A percentile compares a stretch with the other conserved stretches of the same genome.
Evolutionary conservation across 1,140 invertebrate genomes (phyloP).

Genomic region (Panagrolaimus sp.): DNA sequence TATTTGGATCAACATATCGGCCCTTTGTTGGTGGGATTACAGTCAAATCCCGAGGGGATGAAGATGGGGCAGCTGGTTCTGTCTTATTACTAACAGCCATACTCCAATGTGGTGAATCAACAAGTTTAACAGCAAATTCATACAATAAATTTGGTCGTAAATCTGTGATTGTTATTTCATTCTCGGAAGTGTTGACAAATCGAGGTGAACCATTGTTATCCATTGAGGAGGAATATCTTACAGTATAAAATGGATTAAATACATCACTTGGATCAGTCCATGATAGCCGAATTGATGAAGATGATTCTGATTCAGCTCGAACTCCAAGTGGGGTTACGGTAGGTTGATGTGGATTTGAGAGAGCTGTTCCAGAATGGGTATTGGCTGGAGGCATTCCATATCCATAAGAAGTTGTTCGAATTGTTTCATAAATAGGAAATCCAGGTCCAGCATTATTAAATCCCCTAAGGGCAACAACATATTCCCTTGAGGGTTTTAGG

Average conservation of each 20-base stretch:
- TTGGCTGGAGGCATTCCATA: slow-evolving; percentile 17
- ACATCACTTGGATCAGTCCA: slow-evolving; percentile 81
- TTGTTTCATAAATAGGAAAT: slow-evolving; percentile 80
- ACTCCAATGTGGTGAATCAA: slow-evolving; percentile 50
- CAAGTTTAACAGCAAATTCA: slow-evolving; percentile 76
- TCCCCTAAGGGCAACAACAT: slow-evolving; percentile 86
- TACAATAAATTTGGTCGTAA: slow-evolving; percentile 85
- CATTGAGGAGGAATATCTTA: slow-evolving; percentile 33
- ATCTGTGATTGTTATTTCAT: slow-evolving; percentile 88
- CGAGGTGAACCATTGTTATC: slow-evolving; percentile 65
- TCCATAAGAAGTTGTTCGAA: slow-evolving; percentile 62
- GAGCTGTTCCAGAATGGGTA: slow-evolving; percentile 8
- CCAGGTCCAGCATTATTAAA: slow-evolving; percentile 84
- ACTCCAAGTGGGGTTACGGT: slow-evolving; percentile 72
- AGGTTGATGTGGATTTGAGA: slow-evolving; percentile 17
- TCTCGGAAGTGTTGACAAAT: slow-evolving; percentile 78
- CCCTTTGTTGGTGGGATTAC: slow-evolving; percentile 61
- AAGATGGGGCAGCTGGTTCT: slow-evolving; percentile 61
- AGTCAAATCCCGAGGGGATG: slow-evolving; percentile 73
- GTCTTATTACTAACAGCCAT: slow-evolving; percentile 55
- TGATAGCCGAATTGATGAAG: slow-evolving; percentile 79
- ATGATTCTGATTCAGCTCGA: slow-evolving; percentile 77
- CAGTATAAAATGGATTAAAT: slow-evolving; percentile 63
- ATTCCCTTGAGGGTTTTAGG: slow-evolving; percentile 81
- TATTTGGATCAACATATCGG: slow-evolving; percentile 66